Evolutionary conservation across 2,797 vertebrate species (phyloP).

Genomic region (Eurystomus glaucurus): DNA sequence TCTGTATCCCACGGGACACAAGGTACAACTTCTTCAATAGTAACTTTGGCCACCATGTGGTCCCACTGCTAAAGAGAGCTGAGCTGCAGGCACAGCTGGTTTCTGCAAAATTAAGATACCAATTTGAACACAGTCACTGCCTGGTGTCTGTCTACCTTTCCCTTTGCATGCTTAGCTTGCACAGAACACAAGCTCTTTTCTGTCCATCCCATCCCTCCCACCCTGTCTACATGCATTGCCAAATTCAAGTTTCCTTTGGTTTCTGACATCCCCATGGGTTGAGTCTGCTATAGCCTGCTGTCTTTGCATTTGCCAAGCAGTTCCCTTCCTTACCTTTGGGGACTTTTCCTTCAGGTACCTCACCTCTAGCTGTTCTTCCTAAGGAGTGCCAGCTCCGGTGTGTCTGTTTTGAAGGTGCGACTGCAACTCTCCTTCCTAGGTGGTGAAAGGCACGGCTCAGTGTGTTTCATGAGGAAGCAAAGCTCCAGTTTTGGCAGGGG

Average conservation of each 20-base stretch:
- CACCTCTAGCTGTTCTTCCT: background rate
- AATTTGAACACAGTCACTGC: background rate
- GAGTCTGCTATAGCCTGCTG: background rate
- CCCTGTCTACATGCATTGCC: background rate
- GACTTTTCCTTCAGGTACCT: background rate
- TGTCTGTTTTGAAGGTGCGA: background rate
- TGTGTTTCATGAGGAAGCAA: background rate
- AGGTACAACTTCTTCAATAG: background rate
- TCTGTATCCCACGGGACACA: background rate
- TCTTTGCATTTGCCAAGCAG: background rate
- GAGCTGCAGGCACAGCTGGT: background rate
- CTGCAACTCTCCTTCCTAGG: background rate
- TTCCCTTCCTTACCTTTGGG: background rate
- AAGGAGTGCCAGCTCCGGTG: background rate
- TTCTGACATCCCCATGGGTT: background rate
- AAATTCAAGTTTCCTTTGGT: background rate
- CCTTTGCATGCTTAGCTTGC: background rate
- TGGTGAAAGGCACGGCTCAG: background rate
- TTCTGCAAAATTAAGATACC: background rate
- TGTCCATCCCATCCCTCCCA: background rate
- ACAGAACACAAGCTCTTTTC: background rate
- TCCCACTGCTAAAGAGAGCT: background rate
- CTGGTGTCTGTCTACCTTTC: background rate
- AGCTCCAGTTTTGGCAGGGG: background rate
- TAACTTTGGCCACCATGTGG: background rate